Conservation (phyloP, 2,113 vertebrate species). For the Clinocottus analis region DNA sequence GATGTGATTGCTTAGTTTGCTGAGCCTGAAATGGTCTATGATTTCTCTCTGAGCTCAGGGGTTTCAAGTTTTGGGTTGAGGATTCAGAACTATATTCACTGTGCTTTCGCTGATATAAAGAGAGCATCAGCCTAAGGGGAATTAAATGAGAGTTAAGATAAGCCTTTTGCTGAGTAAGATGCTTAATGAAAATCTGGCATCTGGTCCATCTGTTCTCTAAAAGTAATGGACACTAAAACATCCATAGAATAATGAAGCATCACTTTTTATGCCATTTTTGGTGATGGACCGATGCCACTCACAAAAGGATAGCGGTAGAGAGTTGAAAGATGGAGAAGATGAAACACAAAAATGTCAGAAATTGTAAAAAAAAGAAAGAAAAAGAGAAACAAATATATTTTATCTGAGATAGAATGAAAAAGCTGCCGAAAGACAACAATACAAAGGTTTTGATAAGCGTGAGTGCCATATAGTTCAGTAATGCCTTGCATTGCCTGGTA, state of each 20-base stretch:
- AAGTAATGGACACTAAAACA: constrained; percentile 50
- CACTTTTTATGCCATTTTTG: background rate
- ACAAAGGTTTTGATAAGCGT: constrained; percentile 10
- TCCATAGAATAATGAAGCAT: constrained; percentile 19
- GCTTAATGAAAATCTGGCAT: constrained; percentile 20
- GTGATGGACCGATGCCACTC: background rate
- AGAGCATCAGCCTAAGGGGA: constrained; percentile 20
- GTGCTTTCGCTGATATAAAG: constrained; percentile 14
- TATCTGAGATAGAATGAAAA: background rate
- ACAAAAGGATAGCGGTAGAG: background rate
- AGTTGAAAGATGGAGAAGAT: constrained; percentile 12
- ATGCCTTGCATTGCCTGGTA: too few relatives aligned
- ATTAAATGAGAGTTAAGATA: constrained; percentile 22
- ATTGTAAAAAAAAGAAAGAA: constrained; percentile 1
- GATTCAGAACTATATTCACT: constrained; percentile 1
- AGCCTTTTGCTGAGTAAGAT: constrained; percentile 35
- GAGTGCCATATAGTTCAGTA: too few relatives aligned
- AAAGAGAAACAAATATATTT: background rate
- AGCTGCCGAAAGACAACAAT: background rate
- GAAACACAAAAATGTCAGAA: background rate
- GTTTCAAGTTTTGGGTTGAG: constrained; percentile 33
- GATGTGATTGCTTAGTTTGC: constrained; percentile 38
- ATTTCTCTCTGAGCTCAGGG: constrained; percentile 41
- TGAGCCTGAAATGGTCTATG: constrained; percentile 47
- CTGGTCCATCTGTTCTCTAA: constrained; percentile 31